Percentiles rank a stretch among this genome's conserved stretches.
These are phyloP conservation scores for Aphelocoma coerulescens DNA, from an alignment of 2,113 vertebrate genomes.

Conservation along the genomic window DNA sequence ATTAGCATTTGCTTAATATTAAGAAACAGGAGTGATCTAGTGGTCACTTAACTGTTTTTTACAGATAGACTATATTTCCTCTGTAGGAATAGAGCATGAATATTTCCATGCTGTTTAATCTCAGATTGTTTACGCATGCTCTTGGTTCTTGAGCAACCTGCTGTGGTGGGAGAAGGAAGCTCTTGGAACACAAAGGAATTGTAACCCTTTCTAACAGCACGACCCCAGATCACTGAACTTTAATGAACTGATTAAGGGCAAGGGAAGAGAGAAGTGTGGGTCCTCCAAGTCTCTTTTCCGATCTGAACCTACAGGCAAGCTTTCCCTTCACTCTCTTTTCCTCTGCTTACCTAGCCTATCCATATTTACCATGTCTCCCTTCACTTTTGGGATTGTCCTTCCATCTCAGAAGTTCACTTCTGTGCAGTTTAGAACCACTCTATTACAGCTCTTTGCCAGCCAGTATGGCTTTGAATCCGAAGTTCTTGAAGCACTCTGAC, in stretches of 20 bases:
- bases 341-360: not conserved
- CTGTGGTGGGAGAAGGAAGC: not conserved
- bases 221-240: not conserved
- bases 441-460: not conserved
- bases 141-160: not conserved
- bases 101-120: not conserved
- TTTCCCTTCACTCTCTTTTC: not conserved
- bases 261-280: not conserved
- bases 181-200: not conserved
- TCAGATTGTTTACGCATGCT: not conserved
- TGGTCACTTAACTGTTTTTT: not conserved
- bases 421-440: not conserved
- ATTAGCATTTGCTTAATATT: not conserved
- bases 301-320: not conserved
- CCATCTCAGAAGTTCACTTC: not conserved
- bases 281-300: not conserved
- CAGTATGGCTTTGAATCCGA: constrained; percentile 5
- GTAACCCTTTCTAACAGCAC: not conserved
- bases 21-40: not conserved
- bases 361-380: not conserved
- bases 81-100: not conserved
- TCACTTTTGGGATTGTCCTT: not conserved
- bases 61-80: not conserved
- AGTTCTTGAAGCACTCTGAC: constrained; percentile 57
- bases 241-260: not conserved